phyloP scores from a whole-genome alignment of 2,797 vertebrate species.

The Galago senegalensis region DNA sequence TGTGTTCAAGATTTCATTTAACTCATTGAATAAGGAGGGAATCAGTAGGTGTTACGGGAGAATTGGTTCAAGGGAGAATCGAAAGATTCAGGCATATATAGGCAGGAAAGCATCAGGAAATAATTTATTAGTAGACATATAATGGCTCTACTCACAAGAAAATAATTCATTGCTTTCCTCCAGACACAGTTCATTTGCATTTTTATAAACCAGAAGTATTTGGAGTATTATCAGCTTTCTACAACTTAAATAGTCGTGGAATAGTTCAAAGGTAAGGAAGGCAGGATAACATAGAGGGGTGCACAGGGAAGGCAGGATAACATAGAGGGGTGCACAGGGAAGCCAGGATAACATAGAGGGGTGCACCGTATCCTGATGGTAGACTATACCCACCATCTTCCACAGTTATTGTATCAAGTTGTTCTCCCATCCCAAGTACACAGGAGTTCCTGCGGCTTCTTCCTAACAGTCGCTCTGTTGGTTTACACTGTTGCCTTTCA shows the following conservation, averaged over 20 bases:
- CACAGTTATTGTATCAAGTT: not conserved
- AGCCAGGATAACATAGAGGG: not conserved
- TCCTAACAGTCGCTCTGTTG: not conserved
- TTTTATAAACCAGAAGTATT: conserved; percentile 19
- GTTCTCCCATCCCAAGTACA: not conserved
- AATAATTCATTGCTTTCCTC: not conserved
- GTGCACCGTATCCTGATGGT: not conserved
- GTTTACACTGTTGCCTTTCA: not conserved
- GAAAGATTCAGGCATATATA: not conserved
- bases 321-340: not conserved
- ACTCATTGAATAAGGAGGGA: conserved; percentile 1
- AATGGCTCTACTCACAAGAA: not conserved
- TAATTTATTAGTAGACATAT: not conserved
- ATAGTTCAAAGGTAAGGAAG: not conserved
- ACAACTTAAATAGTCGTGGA: not conserved
- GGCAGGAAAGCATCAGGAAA: not conserved
- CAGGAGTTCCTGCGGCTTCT: not conserved
- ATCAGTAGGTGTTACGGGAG: not conserved
- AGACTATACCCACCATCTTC: not conserved
- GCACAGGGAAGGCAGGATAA: not conserved
- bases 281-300: not conserved
- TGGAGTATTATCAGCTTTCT: not conserved
- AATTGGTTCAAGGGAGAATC: conserved; percentile 1
- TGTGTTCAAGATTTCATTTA: conserved; percentile 4
- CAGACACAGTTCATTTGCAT: not conserved